Conservation (phyloP, 2,113 vertebrate genomes). For the Oreochromis spilurus region DNA sequence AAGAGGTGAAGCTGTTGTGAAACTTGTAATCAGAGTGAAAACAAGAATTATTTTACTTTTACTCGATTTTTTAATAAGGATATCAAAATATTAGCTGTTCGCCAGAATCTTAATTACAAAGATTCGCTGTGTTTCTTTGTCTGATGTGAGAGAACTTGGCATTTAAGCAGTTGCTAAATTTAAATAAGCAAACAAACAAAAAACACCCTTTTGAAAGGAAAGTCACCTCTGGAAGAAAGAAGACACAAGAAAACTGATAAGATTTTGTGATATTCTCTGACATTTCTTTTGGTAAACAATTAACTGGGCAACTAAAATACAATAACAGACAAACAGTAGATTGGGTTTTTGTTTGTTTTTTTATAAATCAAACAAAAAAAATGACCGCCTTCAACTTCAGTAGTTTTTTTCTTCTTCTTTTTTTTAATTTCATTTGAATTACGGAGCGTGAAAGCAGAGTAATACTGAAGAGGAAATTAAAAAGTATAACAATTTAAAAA, state of each 20-base stretch:
- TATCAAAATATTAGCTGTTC: background rate
- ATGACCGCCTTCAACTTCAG: background rate
- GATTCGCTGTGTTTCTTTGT: background rate
- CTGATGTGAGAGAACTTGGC: background rate
- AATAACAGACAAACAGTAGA: background rate
- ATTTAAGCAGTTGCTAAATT: background rate
- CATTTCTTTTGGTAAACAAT: background rate
- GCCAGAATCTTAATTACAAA: background rate
- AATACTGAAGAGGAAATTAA: background rate
- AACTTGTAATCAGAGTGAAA: background rate
- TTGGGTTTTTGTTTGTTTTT: background rate
- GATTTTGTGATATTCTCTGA: background rate
- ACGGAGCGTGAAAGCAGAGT: fast-evolving
- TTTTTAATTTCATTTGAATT: background rate
- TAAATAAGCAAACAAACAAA: background rate
- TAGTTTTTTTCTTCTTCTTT: background rate
- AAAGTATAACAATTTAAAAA: background rate
- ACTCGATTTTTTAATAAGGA: background rate
- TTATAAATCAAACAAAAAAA: background rate
- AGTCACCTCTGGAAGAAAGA: background rate
- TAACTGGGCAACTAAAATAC: background rate
- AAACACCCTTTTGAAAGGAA: background rate
- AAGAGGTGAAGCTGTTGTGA: background rate
- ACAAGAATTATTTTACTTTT: background rate
- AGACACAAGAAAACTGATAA: background rate